Evolutionary conservation across 2,113 vertebrate genomes (phyloP).

Genomic region (Bos javanicus): DNA sequence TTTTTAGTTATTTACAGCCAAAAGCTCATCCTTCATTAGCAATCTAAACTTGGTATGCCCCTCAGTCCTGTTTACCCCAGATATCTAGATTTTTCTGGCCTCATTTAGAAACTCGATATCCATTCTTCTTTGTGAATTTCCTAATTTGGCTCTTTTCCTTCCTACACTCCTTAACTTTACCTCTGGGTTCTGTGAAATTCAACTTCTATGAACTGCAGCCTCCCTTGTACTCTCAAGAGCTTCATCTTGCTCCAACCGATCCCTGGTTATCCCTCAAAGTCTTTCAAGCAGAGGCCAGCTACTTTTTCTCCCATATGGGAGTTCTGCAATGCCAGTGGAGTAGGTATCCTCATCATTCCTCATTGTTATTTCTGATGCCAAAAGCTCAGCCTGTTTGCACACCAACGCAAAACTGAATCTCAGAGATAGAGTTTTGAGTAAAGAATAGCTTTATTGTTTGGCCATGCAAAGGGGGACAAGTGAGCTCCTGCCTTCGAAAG

Average conservation of each 20-base stretch:
- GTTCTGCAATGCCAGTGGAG: not conserved
- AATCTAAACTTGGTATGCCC: not conserved
- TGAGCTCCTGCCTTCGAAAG: not conserved
- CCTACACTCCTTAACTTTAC: not conserved
- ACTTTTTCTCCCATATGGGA: not conserved
- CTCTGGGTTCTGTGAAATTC: not conserved
- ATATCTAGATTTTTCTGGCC: not conserved
- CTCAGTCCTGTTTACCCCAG: not conserved
- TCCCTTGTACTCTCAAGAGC: not conserved
- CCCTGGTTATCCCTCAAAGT: not conserved
- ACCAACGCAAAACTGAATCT: not conserved
- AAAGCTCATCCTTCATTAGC: slow-evolving; percentile 14
- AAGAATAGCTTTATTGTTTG: not conserved
- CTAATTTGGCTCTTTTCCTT: not conserved
- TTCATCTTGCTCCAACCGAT: not conserved
- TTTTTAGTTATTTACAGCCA: not conserved
- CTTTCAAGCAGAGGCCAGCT: not conserved
- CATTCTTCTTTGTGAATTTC: not conserved
- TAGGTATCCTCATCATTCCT: not conserved
- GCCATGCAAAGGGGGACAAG: not conserved
- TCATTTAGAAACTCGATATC: slow-evolving; percentile 3
- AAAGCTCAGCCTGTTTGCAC: not conserved
- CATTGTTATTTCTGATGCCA: not conserved
- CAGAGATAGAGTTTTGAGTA: not conserved
- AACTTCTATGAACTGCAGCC: not conserved